Evolutionary conservation across 2,797 vertebrate genomes (phyloP).

Genomic region (Podarcis siculus): DNA sequence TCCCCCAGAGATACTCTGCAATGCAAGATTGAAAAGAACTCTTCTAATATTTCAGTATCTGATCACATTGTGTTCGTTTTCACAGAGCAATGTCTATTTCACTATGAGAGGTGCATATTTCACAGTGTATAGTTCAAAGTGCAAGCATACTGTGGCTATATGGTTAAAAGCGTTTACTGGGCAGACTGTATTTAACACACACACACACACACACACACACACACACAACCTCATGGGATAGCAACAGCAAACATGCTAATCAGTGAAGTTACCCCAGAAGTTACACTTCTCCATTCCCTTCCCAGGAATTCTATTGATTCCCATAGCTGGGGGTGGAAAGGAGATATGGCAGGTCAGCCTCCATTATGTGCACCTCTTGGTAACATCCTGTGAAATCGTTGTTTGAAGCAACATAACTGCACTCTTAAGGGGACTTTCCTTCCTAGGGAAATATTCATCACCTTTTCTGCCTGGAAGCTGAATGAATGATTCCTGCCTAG

Average conservation of each 20-base stretch:
- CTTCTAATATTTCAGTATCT: not conserved
- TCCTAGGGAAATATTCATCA: not conserved
- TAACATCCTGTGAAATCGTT: not conserved
- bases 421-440: not conserved
- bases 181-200: not conserved
- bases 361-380: too few species aligned
- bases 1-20: not conserved
- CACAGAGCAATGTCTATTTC: not conserved
- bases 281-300: not conserved
- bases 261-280: not conserved
- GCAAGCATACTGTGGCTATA: not conserved
- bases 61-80: not conserved
- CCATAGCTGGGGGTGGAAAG: not conserved
- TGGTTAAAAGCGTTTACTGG: not conserved
- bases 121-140: not conserved
- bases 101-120: not conserved
- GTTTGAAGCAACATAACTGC: not conserved
- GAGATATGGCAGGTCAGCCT: not conserved
- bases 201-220: too few species aligned
- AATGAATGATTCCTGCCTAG: not conserved
- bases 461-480: not conserved
- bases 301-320: not conserved
- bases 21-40: slow-evolving; percentile 19
- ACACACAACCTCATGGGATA: not conserved
- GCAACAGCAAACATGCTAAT: not conserved